Evolutionary conservation across 2,888 invertebrate species (phyloP).

Genomic region (Drosophila quasianomalipes): DNA sequence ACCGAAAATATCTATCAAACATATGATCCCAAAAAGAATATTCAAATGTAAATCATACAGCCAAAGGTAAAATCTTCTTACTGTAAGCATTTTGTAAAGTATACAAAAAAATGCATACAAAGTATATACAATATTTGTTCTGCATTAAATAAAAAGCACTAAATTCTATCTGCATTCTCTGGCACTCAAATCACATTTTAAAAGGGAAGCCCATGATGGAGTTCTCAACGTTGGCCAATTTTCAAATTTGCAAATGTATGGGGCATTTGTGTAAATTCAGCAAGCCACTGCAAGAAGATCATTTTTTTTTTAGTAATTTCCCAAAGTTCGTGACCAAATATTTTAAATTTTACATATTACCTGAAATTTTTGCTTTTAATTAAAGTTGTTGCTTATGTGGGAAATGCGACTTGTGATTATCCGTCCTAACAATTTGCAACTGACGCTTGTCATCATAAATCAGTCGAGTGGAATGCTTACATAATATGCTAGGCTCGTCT

Average conservation of each 20-base stretch:
- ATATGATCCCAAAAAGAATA: neutral
- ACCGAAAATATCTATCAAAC: neutral
- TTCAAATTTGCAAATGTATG: neutral
- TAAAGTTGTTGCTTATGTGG: slow-evolving; percentile 27
- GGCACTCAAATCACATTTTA: neutral
- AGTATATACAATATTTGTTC: accelerated
- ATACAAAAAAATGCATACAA: neutral
- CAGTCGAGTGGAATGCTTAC: slow-evolving; percentile 49
- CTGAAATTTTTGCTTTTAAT: slow-evolving; percentile 45
- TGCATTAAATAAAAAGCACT: neutral
- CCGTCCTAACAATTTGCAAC: slow-evolving; percentile 23
- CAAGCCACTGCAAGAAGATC: neutral
- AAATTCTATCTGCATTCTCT: neutral
- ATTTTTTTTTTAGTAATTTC: neutral
- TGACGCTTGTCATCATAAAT: slow-evolving; percentile 50
- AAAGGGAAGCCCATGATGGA: neutral
- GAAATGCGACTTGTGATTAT: slow-evolving; percentile 2
- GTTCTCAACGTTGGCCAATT: neutral
- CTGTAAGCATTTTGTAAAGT: neutral
- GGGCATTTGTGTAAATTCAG: neutral
- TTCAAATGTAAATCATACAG: neutral
- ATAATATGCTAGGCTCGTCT: slow-evolving; percentile 59
- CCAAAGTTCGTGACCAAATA: neutral
- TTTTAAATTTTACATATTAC: neutral
- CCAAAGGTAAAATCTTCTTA: neutral